phyloP scores from a whole-genome alignment of 2,113 vertebrate genomes.

The Pithys albifrons region DNA sequence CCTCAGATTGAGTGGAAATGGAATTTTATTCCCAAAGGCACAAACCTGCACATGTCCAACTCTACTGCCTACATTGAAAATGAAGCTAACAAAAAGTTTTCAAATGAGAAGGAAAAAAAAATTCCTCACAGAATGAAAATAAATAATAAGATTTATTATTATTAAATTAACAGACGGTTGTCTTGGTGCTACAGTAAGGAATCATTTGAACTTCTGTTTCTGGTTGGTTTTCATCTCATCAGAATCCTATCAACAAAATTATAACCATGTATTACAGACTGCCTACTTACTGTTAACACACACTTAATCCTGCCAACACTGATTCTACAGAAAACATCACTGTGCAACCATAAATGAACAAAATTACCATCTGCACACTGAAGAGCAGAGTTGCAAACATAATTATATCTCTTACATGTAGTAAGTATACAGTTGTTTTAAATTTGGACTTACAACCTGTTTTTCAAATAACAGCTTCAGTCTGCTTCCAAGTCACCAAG shows the following conservation, averaged over 20 bases:
- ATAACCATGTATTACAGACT: conserved; percentile 39
- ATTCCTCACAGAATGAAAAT: neutral
- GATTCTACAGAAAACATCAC: conserved; percentile 21
- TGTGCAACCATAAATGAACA: conserved; percentile 63
- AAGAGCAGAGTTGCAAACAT: conserved; percentile 49
- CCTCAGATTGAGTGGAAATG: neutral
- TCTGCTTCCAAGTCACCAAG: conserved; percentile 51
- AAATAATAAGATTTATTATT: neutral
- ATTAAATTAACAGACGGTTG: too few species aligned
- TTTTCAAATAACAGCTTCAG: conserved; percentile 53
- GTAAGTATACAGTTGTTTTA: conserved; percentile 55
- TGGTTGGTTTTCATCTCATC: conserved; percentile 14
- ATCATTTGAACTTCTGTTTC: neutral
- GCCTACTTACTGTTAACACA: conserved; percentile 44
- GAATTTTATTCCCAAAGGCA: neutral
- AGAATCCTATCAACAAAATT: conserved; percentile 12
- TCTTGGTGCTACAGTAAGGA: neutral
- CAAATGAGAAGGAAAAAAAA: neutral
- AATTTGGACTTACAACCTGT: conserved; percentile 41
- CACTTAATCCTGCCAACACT: conserved; percentile 21
- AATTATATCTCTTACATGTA: conserved; percentile 57
- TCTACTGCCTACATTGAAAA: neutral
- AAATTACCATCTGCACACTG: conserved; percentile 59
- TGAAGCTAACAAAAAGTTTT: neutral
- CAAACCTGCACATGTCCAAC: neutral